phyloP scores from a whole-genome alignment of 2,113 vertebrate species.

The Cromileptes altivelis region DNA sequence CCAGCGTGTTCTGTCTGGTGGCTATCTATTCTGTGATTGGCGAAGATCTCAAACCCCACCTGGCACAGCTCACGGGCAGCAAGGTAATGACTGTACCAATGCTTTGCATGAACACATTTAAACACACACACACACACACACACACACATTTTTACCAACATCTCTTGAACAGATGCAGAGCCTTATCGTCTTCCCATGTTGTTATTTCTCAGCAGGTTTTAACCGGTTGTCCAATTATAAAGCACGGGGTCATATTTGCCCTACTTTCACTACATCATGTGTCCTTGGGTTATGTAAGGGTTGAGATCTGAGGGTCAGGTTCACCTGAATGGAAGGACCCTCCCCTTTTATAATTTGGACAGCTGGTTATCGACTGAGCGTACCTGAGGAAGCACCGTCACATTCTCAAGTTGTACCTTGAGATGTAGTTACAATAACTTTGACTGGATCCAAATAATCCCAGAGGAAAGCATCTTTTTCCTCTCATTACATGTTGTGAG shows the following conservation, averaged over 20 bases:
- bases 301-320: slow-evolving; percentile 21
- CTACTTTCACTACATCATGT: slow-evolving; percentile 12
- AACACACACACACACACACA: slow-evolving; percentile 23
- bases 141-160: not conserved
- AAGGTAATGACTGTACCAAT: slow-evolving; percentile 59
- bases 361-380: not conserved
- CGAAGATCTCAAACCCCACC: slow-evolving; percentile 97
- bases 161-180: slow-evolving; percentile 30
- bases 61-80: slow-evolving; percentile 97
- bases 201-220: slow-evolving; percentile 39
- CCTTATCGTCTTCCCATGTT: slow-evolving; percentile 72
- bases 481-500: not conserved
- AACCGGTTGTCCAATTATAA: slow-evolving; percentile 25
- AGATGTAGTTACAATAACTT: not conserved
- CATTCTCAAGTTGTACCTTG: not conserved
- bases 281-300: slow-evolving; percentile 62
- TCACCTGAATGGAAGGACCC: slow-evolving; percentile 7
- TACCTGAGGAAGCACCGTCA: not conserved
- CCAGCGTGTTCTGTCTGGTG: slow-evolving; percentile 98
- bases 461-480: not conserved
- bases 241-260: slow-evolving; percentile 27
- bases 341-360: not conserved
- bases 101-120: not conserved
- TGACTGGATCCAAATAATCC: not conserved
- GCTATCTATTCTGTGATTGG: slow-evolving; percentile 99